Percentiles rank a stretch among this genome's conserved stretches.
These are phyloP conservation scores for Distichodus sexfasciatus DNA, from an alignment of 2,797 vertebrate genomes.

Conservation along the genomic window DNA sequence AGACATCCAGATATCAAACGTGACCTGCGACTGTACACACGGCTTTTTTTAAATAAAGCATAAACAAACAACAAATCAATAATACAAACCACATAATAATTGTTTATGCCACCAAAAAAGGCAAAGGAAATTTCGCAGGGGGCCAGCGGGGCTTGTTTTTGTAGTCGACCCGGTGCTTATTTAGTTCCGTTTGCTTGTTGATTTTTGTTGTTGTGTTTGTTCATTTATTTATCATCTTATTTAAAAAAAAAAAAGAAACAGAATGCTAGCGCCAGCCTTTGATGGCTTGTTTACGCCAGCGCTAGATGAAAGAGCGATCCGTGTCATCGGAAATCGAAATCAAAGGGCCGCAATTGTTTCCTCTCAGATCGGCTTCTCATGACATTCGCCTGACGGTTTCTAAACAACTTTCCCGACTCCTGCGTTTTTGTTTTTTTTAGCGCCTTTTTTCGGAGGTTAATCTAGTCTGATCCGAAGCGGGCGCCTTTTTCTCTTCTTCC, in stretches of 20 bases:
- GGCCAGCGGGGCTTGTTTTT: background rate
- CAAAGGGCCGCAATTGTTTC: slow-evolving; percentile 42
- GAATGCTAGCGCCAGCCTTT: too few relatives aligned
- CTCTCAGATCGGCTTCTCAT: slow-evolving; percentile 20
- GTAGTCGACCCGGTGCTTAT: background rate
- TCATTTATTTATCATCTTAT: too few relatives aligned
- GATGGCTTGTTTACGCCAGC: slow-evolving; percentile 39
- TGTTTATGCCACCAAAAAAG: too few relatives aligned
- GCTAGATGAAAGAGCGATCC: slow-evolving; percentile 34
- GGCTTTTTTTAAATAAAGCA: too few relatives aligned
- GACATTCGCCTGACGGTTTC: slow-evolving; percentile 38
- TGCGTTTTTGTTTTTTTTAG: slow-evolving; percentile 17
- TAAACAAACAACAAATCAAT: too few relatives aligned
- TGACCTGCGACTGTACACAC: too few relatives aligned
- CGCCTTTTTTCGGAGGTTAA: slow-evolving; percentile 30
- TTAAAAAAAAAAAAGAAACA: too few relatives aligned
- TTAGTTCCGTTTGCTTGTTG: background rate
- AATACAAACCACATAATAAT: too few relatives aligned
- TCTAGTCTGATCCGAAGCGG: slow-evolving; percentile 41
- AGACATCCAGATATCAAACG: too few relatives aligned
- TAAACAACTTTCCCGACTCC: slow-evolving; percentile 49
- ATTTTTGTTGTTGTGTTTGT: too few relatives aligned
- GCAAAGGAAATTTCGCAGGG: background rate
- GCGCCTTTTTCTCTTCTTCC: slow-evolving; percentile 56
- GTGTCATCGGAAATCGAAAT: slow-evolving; percentile 38